These are phyloP conservation scores for Aphaenogaster rudis DNA, from an alignment of 1,140 invertebrate species.

Conservation along the genomic window DNA sequence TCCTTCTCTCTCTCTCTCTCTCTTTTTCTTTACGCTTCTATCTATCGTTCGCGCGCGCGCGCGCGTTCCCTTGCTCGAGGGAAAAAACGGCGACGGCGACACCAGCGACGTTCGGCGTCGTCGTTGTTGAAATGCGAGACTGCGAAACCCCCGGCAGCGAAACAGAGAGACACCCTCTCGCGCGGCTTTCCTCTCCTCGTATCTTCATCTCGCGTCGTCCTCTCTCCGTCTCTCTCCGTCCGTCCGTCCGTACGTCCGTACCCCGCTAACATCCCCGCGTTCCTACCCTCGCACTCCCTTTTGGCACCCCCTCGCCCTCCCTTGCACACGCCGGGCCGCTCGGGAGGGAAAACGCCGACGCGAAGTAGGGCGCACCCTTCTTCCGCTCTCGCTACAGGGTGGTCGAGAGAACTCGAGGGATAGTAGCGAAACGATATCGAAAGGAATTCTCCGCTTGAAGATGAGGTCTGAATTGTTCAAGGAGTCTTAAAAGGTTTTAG, in stretches of 20 bases:
- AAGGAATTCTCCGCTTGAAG: neutral
- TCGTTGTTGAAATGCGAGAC: conserved; percentile 74
- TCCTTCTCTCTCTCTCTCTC: neutral
- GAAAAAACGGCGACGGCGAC: conserved; percentile 66
- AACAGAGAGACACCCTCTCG: conserved; percentile 71
- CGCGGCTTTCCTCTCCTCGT: conserved; percentile 62
- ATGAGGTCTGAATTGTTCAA: neutral
- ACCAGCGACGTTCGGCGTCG: conserved; percentile 61
- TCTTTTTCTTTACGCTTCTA: conserved; percentile 15
- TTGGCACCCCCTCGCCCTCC: conserved; percentile 48
- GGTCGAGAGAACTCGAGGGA: conserved; percentile 47
- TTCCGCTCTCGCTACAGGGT: conserved; percentile 74
- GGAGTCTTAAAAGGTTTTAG: neutral
- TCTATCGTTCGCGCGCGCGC: conserved; percentile 21
- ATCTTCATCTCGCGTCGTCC: conserved; percentile 55
- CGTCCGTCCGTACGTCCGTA: conserved; percentile 33
- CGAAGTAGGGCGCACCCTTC: conserved; percentile 85
- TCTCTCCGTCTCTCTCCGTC: conserved; percentile 38
- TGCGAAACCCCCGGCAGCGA: conserved; percentile 70
- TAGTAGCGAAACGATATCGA: neutral
- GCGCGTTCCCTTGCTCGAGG: conserved; percentile 34
- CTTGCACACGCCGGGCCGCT: conserved; percentile 7
- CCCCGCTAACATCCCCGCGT: conserved; percentile 1
- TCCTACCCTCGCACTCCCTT: conserved; percentile 17
- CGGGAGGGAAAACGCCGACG: conserved; percentile 77